Percentiles rank a stretch among this genome's conserved stretches.
Evolutionary conservation across 2,113 vertebrate genomes (phyloP).

Genomic region (Anguilla japonica): DNA sequence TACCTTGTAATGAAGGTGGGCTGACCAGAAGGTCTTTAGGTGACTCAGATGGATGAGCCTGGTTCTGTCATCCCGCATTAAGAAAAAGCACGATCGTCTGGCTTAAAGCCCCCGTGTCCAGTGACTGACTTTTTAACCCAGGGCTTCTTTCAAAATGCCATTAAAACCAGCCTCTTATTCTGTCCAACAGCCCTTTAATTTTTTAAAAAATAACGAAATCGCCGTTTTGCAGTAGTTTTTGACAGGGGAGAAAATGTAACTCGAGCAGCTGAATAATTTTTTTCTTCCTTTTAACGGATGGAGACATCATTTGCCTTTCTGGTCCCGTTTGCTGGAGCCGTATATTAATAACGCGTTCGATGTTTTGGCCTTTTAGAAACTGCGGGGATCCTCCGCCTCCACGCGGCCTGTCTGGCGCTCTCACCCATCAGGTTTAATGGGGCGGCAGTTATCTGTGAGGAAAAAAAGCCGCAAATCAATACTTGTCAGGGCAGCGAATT

Average conservation of each 20-base stretch:
- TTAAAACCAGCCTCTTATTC: slow-evolving; percentile 45
- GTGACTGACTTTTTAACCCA: slow-evolving; percentile 33
- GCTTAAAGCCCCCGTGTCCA: slow-evolving; percentile 46
- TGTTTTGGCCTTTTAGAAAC: slow-evolving; percentile 30
- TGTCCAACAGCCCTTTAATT: slow-evolving; percentile 33
- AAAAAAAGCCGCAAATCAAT: slow-evolving; percentile 60
- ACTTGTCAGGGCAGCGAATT: slow-evolving; percentile 46
- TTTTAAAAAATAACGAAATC: slow-evolving; percentile 26
- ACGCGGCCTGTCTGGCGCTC: neutral
- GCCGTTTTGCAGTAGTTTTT: slow-evolving; percentile 35
- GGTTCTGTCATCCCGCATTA: slow-evolving; percentile 29
- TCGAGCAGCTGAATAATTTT: slow-evolving; percentile 8
- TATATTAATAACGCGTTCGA: slow-evolving; percentile 37
- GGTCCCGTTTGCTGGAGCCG: neutral
- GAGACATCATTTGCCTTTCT: slow-evolving; percentile 35
- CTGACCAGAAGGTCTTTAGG: slow-evolving; percentile 20
- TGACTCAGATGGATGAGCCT: slow-evolving; percentile 29
- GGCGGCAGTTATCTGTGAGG: slow-evolving; percentile 40
- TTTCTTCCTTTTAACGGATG: slow-evolving; percentile 41
- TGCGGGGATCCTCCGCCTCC: slow-evolving; percentile 33
- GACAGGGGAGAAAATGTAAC: slow-evolving; percentile 32
- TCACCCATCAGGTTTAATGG: slow-evolving; percentile 25
- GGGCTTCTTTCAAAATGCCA: slow-evolving; percentile 42
- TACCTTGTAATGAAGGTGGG: slow-evolving; percentile 27
- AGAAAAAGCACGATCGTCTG: slow-evolving; percentile 38